Base-by-base conservation (phyloP, 2,797 vertebrate species). In the Crocidura indochinensis region DNA sequence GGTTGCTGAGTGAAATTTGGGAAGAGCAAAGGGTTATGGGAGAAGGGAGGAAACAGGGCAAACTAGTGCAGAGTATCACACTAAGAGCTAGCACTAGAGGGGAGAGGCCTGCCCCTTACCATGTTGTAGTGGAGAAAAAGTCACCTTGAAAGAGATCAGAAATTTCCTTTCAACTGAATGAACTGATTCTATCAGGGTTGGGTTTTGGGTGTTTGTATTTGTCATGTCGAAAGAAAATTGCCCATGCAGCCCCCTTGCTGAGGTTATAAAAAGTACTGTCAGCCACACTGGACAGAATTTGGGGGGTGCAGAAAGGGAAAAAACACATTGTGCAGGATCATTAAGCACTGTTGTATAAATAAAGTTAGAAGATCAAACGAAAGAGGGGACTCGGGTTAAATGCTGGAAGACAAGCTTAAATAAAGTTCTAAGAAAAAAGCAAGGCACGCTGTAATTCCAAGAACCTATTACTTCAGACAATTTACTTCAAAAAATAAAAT, bases 301-400 rank as follows among this genome's bases (percentile, higher is more conserved):
- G 67, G 87, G 92, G 82, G 51, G 49, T 83, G 78, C 60, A 68
- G 84, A 92, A 93, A 95, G 91, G 65, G 68, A 53, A 81, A 92
- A 80, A 92, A 95, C 92, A 94, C 96, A 93, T 97, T 97, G 96
- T 97, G 97, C 96, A 95, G 96, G 97, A 99, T 98, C 98, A 99
- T 99, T 99, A 99, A 98, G 96, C 98, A 98, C 98, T 98, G 98
- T 98, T 99, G 98, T 98, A 98, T 99, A 99, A 99, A 99, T 99
- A 99, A 98, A 98, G 98, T 98, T 98, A 98, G 97, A 98, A 98
- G 98, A 98, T 98, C 95, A 98, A 98, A 98, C 98, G 97, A 97
- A 98, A 98, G 97, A 97, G 97, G 98, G 98, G 98, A 98, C 98
- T 98, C 95, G 98, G 98, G 99, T 99, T 99, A 99, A 98, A 99